A percentile compares a stretch with the other conserved stretches of the same genome.
These are phyloP conservation scores for Propsilocerus akamusi DNA, from an alignment of 1,140 invertebrate species.

Conservation along the genomic window DNA sequence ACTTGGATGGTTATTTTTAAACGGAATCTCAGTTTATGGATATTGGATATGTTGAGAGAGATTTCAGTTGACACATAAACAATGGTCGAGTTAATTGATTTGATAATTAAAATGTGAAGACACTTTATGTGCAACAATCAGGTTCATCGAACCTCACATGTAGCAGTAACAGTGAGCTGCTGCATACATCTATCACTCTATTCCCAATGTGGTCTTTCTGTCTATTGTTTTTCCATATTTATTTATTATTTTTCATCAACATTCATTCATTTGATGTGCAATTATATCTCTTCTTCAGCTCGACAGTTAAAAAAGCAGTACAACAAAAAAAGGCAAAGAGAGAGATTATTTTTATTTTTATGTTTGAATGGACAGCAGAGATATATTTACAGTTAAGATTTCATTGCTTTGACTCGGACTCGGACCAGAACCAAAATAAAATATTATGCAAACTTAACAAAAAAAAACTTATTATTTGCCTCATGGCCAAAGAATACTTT, in stretches of 20 bases:
- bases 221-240: neutral
- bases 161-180: too few species aligned
- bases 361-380: neutral
- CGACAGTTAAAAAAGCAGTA: neutral
- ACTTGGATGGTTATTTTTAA: too few species aligned
- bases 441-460: neutral
- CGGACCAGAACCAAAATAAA: neutral
- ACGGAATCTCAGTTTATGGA: too few species aligned
- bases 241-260: neutral
- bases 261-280: conserved; percentile 1
- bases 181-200: too few species aligned
- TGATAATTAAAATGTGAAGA: too few species aligned
- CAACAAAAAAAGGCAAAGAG: neutral
- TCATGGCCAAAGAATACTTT: neutral
- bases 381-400: neutral
- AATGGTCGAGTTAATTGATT: too few species aligned
- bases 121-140: too few species aligned
- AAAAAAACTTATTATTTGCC: neutral
- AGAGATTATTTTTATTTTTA: neutral
- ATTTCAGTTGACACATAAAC: too few species aligned
- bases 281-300: neutral
- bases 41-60: too few species aligned
- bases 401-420: neutral
- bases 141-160: too few species aligned
- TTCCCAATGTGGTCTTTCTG: neutral